A percentile compares a stretch with the other conserved stretches of the same genome.
phyloP scores from a whole-genome alignment of 1,140 invertebrate genomes.

The Drosophila rufa region DNA sequence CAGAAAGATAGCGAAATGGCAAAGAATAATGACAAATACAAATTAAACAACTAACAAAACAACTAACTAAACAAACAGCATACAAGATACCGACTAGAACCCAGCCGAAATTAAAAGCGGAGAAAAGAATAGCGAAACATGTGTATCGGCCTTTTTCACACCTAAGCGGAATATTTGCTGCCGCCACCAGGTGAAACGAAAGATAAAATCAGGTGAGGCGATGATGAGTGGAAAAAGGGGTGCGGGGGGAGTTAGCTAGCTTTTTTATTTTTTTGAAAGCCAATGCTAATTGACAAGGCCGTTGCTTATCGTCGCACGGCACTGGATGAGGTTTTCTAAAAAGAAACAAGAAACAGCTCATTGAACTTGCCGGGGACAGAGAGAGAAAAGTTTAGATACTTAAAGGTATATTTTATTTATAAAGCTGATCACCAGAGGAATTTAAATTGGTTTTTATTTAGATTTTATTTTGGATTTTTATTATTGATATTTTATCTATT shows the following conservation, averaged over 20 bases:
- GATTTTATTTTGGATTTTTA: too few relatives aligned
- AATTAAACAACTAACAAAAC: slow-evolving; percentile 60
- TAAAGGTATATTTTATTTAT: too few relatives aligned
- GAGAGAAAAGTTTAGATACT: not conserved
- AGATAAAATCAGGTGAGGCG: slow-evolving; percentile 38
- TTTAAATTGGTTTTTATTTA: too few relatives aligned
- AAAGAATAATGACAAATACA: slow-evolving; percentile 59
- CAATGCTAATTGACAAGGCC: slow-evolving; percentile 74
- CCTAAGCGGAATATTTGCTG: slow-evolving; percentile 55
- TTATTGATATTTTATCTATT: too few relatives aligned
- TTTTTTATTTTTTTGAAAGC: slow-evolving; percentile 18
- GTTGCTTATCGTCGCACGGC: slow-evolving; percentile 57
- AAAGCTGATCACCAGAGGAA: too few relatives aligned
- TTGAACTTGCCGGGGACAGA: slow-evolving; percentile 39
- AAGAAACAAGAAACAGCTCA: slow-evolving; percentile 29
- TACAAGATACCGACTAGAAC: slow-evolving; percentile 36
- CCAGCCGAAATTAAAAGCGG: slow-evolving; percentile 4
- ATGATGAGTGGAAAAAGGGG: slow-evolving; percentile 2
- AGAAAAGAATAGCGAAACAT: slow-evolving; percentile 51
- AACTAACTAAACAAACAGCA: slow-evolving; percentile 43
- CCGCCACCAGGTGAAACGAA: slow-evolving; percentile 38
- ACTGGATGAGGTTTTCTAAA: not conserved
- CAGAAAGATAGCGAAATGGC: slow-evolving; percentile 29
- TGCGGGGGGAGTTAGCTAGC: slow-evolving; percentile 14
- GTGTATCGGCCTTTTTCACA: slow-evolving; percentile 71